Base-by-base conservation (phyloP, 2,797 vertebrate species). In the Oceanodroma leucorhoa region DNA sequence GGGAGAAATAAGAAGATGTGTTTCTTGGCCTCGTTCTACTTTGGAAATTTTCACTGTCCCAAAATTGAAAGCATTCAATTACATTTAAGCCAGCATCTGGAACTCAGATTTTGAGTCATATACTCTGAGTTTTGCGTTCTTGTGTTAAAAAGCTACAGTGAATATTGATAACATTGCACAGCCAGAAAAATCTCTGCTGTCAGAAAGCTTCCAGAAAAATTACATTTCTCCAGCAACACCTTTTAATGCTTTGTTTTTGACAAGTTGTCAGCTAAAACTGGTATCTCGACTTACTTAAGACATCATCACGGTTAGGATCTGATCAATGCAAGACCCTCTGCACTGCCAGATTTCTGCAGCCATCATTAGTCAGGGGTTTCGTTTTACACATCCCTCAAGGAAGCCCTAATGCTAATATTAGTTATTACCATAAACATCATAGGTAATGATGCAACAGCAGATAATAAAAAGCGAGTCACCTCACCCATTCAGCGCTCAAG, bases 121-220 rank as follows among this genome's bases (percentile, higher is more conserved):
- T 40, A 79, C 54, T 82, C 43, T 0, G 12, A 85, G 55, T 38
- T 87, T 40, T 41, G 40, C 45, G 76, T 64, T 92, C 48, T 60
- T 71, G 11, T 71, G 70, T 72, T 50, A 48, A 90, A 62, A 89
- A 91, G 34, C 50, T 38, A 57, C 41, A 75, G 23, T 14, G 8
- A 80, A 26, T 26, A 54, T 14, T 79, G 43, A 14, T 36, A 94
- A 91, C 43, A 88, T 20, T 34, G 32, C 23, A 84, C 15, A 76
- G 54, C 36, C 51, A 87, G 38, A 88, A 78, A 78, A 65, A 21
- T 14, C 18, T 67, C 21, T 64, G 53, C 55, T 41, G 21, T n/a
- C 76, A 94, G 20, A 89, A 87, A 87, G 61, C 41, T 80, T 83
- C 43, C 83, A 93, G 38, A 90, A 89, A 62, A 88, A 72, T 8